phyloP scores from a whole-genome alignment of 2,113 vertebrate species.

The Oreochromis aureus region DNA sequence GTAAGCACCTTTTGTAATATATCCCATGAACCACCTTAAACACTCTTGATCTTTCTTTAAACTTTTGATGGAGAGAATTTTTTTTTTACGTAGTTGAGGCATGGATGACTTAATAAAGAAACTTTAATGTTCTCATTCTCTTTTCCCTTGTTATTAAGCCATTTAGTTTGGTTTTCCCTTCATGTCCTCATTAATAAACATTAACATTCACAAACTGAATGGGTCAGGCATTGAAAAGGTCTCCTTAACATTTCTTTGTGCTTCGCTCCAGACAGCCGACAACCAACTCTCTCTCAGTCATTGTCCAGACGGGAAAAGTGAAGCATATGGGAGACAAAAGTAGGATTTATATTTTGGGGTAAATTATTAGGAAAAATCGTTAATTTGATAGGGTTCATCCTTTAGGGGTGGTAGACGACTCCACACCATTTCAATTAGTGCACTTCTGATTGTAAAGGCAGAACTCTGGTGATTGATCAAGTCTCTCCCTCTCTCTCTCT shows the following conservation, averaged over 20 bases:
- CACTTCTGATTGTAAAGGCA: slow-evolving; percentile 67
- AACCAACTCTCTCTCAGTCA: slow-evolving; percentile 92
- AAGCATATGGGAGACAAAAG: slow-evolving; percentile 5
- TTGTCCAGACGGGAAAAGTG: slow-evolving; percentile 48
- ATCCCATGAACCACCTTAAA: slow-evolving; percentile 43
- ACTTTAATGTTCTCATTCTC: not conserved
- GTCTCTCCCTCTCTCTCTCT: slow-evolving; percentile 36
- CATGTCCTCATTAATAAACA: slow-evolving; percentile 92
- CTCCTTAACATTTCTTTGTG: slow-evolving; percentile 94
- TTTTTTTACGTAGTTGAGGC: not conserved
- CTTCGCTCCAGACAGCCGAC: slow-evolving; percentile 47
- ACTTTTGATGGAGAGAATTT: not conserved
- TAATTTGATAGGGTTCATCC: slow-evolving; percentile 30
- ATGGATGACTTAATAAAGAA: not conserved
- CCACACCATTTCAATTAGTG: slow-evolving; percentile 62
- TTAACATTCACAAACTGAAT: slow-evolving; percentile 94
- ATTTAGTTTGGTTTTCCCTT: slow-evolving; percentile 81
- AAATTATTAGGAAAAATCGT: slow-evolving; percentile 37
- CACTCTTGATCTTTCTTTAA: slow-evolving; percentile 42
- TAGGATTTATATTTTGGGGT: slow-evolving; percentile 12
- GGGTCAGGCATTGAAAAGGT: slow-evolving; percentile 93
- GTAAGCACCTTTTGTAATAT: slow-evolving; percentile 54
- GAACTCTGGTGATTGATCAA: slow-evolving; percentile 68
- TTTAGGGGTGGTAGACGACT: slow-evolving; percentile 40
- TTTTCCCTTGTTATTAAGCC: slow-evolving; percentile 77